Evolutionary conservation across 2,888 invertebrate genomes (phyloP), one percentile per base, ranked within the genome.

Genomic region (Thera obeliscata): DNA sequence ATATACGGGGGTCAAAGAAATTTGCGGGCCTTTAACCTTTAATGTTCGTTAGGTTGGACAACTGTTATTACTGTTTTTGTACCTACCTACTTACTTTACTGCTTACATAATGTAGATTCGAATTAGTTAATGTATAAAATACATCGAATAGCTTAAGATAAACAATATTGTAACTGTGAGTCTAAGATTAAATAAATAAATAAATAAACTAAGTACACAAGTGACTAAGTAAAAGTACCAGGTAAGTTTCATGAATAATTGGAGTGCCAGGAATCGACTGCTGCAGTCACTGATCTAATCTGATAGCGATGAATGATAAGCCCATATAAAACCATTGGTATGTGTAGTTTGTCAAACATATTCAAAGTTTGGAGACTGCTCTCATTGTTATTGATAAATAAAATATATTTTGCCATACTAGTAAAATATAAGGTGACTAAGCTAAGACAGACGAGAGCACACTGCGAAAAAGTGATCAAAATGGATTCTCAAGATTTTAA

Each of bases 221-320:
- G 50, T 46, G 43, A 46, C 50, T 50, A 22, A 2, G 22, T 50
- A 22, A 49, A 22, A 22, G 22, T 22, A 50, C 50, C 12, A 57
- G 48, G 35, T 57, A 46, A 12, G 22, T 52, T 63, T 71, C 36
- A 36, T 56, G 71, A 71, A 50, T 67, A 63, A 64, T 65, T 38
- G 3, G 8, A 54, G 22, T 70, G 33, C 63, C 60, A 48, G 61
- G 66, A 62, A 70, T 62, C 62, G 54, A 67, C 54, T 9, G 8
- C 2, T 8, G 2, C 43, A 1, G 9, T 46, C 43, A 46, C 43
- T 46, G 43, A 3, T 46, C 56, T 70, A 66, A 72, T 70, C 72
- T 55, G 70, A 70, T 69, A 70, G 61, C 49, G n/a, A 59, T 41
- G 62, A 48, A 64, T 46, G 66, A 72, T 66, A 67, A 62, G 61